A percentile compares a stretch with the other conserved stretches of the same genome.
phyloP scores from a whole-genome alignment of 2,113 vertebrate genomes.

The Murina feae region DNA sequence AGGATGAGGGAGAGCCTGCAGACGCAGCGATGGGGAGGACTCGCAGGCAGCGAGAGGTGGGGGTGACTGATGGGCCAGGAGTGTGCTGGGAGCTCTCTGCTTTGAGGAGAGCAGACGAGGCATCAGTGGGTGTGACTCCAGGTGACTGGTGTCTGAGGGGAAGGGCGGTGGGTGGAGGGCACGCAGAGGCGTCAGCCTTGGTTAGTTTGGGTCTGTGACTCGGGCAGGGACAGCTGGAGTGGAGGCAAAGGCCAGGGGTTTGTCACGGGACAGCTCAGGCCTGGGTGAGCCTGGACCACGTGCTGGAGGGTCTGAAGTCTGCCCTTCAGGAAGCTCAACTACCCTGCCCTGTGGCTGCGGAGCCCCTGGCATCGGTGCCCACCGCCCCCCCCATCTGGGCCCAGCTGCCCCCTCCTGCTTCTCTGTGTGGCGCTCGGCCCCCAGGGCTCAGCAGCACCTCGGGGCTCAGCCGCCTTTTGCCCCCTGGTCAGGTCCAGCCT shows the following conservation, averaged over 20 bases:
- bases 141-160: not conserved
- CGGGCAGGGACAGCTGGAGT: not conserved
- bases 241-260: not conserved
- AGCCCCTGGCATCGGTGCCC: not conserved
- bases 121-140: not conserved
- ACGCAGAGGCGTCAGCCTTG: not conserved
- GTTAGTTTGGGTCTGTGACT: not conserved
- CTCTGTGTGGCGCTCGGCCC: not conserved
- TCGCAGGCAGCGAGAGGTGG: no score
- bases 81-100: not conserved
- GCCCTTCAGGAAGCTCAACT: not conserved
- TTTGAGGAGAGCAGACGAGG: not conserved
- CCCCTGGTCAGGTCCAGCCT: not conserved
- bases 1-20: no score
- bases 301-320: not conserved
- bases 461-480: not conserved
- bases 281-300: not conserved
- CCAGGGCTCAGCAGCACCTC: not conserved
- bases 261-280: not conserved
- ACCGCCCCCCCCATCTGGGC: not conserved
- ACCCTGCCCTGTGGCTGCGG: rapidly evolving
- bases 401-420: not conserved
- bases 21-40: no score
- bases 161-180: not conserved
- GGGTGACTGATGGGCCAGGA: no score